Conservation (phyloP, 2,797 vertebrate species). For the Pipistrellus pygmaeus region DNA sequence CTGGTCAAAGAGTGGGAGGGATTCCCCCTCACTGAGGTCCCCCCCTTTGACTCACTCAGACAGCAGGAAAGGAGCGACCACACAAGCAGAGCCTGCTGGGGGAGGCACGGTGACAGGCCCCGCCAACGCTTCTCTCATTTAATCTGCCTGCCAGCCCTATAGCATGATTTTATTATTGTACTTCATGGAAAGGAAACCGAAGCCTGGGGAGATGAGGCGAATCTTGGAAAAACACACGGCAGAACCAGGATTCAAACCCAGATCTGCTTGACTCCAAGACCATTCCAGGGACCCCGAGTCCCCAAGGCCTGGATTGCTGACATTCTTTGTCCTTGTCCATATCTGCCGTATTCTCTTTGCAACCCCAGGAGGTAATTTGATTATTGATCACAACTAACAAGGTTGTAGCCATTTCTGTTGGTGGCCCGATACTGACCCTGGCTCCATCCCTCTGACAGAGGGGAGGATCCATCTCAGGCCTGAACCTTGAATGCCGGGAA, state of each 20-base stretch:
- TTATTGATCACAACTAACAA: background rate
- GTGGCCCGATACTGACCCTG: background rate
- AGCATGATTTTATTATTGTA: background rate
- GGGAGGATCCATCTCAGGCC: fast-evolving
- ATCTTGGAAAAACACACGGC: background rate
- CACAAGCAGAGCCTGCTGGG: too few species aligned
- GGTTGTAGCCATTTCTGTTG: background rate
- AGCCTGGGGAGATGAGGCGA: background rate
- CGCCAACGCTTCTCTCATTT: background rate
- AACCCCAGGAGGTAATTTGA: background rate
- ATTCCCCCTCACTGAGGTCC: background rate
- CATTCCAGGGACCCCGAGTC: background rate
- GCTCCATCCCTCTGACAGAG: background rate
- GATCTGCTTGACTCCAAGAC: background rate
- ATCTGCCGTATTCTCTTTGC: background rate
- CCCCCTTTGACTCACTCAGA: background rate
- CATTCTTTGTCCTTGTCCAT: background rate
- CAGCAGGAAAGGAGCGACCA: fast-evolving
- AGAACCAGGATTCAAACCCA: background rate
- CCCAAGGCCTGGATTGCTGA: background rate
- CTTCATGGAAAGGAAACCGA: background rate
- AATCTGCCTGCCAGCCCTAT: background rate
- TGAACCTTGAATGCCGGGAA: background rate
- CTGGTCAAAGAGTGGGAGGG: background rate
- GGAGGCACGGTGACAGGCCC: background rate